Base-by-base conservation (phyloP, 2,888 invertebrate genomes). In the Cryptus armator region DNA sequence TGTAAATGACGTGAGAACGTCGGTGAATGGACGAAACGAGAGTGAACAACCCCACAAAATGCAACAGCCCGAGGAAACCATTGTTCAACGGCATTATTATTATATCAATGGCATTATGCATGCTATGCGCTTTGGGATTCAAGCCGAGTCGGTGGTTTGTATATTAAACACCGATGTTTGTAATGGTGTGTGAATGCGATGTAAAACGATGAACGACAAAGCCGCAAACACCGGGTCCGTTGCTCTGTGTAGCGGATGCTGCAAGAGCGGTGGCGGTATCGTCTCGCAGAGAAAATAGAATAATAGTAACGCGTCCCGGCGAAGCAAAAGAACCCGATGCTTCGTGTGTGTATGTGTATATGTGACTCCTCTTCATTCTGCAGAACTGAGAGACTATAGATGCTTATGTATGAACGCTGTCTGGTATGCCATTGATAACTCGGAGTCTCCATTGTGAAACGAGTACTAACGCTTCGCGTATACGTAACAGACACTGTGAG, bases 391-490 rank as follows among this genome's bases (percentile, higher is more conserved):
- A 2, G n/a, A 19, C 51, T n/a, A 32, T 16, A 12, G 16, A 66
- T 51, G 24, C 48, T 43, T 19, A 48, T 37, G 51, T 85, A 87
- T 86, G 85, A 88, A 85, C 71, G 77, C 83, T 88, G 67, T 78
- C 72, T 59, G 91, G 90, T 88, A 89, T 91, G 85, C 89, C 90
- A 90, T 90, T 91, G 90, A 91, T 89, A 89, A 89, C 81, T 86
- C 64, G 16, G 43, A 7, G 5, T 10, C 51, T 59, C 56, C 79
- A 62, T 77, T 80, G 84, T 81, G 70, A 66, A 85, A 68, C 56
- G 48, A 74, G 46, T 62, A 48, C 48, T 72, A 53, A 48, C 46
- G 53, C 16, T 53, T 19, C 16, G 16, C 64, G n/a, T 16, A 51
- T 24, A 67, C 56, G 37, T 43, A 66, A 16, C 1, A 29, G 62